Evolutionary conservation across 2,888 invertebrate species (phyloP).

Genomic region (Hedya salicella): DNA sequence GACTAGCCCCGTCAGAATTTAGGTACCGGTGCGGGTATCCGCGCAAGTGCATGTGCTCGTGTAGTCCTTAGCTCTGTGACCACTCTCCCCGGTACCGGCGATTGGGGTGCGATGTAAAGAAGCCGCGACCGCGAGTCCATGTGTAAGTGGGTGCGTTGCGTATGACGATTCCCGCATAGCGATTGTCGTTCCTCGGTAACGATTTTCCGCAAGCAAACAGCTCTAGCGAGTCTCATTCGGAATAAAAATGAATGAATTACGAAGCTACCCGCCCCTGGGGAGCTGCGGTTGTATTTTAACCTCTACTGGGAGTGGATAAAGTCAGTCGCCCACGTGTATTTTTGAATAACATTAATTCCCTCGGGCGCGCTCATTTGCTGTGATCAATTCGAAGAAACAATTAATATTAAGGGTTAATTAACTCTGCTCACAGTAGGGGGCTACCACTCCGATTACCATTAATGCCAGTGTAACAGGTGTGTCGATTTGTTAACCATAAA

Average conservation of each 20-base stretch:
- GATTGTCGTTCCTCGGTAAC: slow-evolving; percentile 65
- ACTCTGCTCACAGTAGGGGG: slow-evolving; percentile 45
- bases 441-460: slow-evolving; percentile 46
- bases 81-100: slow-evolving; percentile 88
- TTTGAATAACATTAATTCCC: slow-evolving; percentile 61
- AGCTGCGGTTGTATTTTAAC: slow-evolving; percentile 69
- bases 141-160: slow-evolving; percentile 81
- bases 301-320: slow-evolving; percentile 67
- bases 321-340: slow-evolving; percentile 75
- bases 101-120: slow-evolving; percentile 85
- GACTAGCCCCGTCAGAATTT: slow-evolving; percentile 28
- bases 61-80: slow-evolving; percentile 86
- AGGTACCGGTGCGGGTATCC: slow-evolving; percentile 51
- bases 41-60: slow-evolving; percentile 85
- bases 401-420: slow-evolving; percentile 55
- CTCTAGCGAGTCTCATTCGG: slow-evolving; percentile 62
- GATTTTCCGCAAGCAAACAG: slow-evolving; percentile 68
- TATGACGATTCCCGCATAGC: slow-evolving; percentile 68
- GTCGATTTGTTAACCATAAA: slow-evolving; percentile 55
- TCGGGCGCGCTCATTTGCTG: slow-evolving; percentile 55
- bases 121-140: slow-evolving; percentile 79
- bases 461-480: slow-evolving; percentile 75
- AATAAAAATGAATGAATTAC: slow-evolving; percentile 75
- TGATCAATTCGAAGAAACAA: slow-evolving; percentile 51
- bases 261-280: slow-evolving; percentile 59